Base-by-base conservation (phyloP, 2,888 invertebrate species). In the Ormyrus rosae region DNA sequence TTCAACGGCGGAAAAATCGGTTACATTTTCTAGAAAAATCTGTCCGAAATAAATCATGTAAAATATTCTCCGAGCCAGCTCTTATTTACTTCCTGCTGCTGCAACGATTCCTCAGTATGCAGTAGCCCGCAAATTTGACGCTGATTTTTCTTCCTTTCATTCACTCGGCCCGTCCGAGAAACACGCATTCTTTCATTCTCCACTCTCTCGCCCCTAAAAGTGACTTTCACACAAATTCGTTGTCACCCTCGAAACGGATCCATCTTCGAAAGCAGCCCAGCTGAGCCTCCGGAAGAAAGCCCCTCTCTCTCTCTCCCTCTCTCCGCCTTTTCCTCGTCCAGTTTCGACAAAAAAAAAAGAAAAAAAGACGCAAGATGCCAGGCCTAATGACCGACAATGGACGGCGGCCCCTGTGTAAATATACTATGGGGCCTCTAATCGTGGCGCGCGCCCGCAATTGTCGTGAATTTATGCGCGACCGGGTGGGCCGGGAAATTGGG, bases 391-490 rank as follows among this genome's bases (percentile, higher is more conserved):
- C 50, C 5, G 11, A 76, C 78, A 78, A 78, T 68, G 60, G 55
- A 5, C 60, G 67, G 45, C 74, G 70, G 69, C 51, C 50, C 69
- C 70, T 60, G 69, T 70, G 60, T 75, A 77, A 55, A 70, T 63
- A 69, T 55, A 46, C 53, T 11, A 5, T 45, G 46, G 45, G 9
- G 64, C 58, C 65, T 79, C 64, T 82, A 82, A 82, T 82, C 61
- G 82, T 61, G 64, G 55, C 61, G 80, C 34, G 34, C 34, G 34
- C 34, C 34, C 4, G 34, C 82, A 77, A 82, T 81, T 64, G 78
- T 58, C 63, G 65, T 72, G 71, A 70, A 81, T 81, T 79, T 81
- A 81, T 79, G 79, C 78, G 78, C 63, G 69, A 73, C 82, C 78
- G 77, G 82, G 80, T 82, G 80, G 80, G 78, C 48, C 63, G 64